phyloP scores from a whole-genome alignment of 2,797 vertebrate genomes.

The Mus minutoides region DNA sequence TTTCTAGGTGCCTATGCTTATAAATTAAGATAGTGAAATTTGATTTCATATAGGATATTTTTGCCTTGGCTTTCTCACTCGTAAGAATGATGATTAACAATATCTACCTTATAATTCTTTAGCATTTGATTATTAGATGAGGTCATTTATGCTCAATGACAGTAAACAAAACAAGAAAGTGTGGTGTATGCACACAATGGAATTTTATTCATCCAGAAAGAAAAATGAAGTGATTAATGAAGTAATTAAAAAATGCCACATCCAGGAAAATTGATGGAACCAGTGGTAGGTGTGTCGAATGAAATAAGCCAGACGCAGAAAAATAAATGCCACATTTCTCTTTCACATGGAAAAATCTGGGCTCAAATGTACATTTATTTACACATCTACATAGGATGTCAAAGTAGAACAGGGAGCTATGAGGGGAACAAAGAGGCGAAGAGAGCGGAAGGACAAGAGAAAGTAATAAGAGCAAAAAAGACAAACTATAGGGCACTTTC shows the following conservation, averaged over 20 bases:
- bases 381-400: neutral
- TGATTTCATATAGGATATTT: neutral
- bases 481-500: neutral
- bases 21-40: neutral
- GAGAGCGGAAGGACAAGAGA: neutral
- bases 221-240: neutral
- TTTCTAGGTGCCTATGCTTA: neutral
- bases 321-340: neutral
- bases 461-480: neutral
- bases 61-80: neutral
- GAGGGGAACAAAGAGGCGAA: rapidly evolving
- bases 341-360: neutral
- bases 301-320: neutral
- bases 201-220: neutral
- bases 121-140: conserved; percentile 11
- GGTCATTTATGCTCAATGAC: neutral
- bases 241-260: neutral
- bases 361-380: neutral
- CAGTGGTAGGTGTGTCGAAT: neutral
- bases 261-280: neutral
- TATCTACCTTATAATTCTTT: neutral
- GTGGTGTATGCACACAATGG: neutral
- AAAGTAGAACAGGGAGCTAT: neutral
- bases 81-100: neutral
- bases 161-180: neutral